Base-by-base conservation (phyloP, 2,888 invertebrate genomes). In the Nomada ruficornis region DNA sequence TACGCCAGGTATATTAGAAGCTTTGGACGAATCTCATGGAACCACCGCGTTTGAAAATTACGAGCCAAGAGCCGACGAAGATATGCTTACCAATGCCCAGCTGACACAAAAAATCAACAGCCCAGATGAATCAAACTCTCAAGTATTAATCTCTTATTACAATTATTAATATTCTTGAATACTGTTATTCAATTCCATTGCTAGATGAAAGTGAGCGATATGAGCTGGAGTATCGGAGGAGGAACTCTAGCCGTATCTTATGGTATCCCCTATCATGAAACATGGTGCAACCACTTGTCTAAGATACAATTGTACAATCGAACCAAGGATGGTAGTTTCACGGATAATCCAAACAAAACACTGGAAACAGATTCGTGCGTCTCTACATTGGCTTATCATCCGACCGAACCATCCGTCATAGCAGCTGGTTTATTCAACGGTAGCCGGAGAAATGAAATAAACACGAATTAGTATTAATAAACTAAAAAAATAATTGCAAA, bases 301-400 rank as follows among this genome's bases (percentile, higher is more conserved):
- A 90, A 90, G 80, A 90, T 94, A 64, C 90, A 91, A 71, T 88
- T 94, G 59, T 93, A 91, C 68, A 91, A 91, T 84, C 80, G 92
- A 5, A 90, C 90, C 26, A 89, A 87, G 15, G 91, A 93, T 10
- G 89, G 92, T 80, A 83, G 85, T 79, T 77, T 93, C 60, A 83
- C 86, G 11, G 82, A 90, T 44, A 81, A 72, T 9, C 89, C 92
- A 18, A 88, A 77, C 23, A 93, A 88, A 81, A 86, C 79, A 20
- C 79, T 93, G 42, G 92, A 93, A 80, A 89, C 90, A 18, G 92
- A 94, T 79, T 92, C 94, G 26, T 95, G 95, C 71, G 92, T 95
- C 11, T 94, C 94, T 13, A 86, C 92, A 9, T 80, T 95, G 20
- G 88, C 93, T 57, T 95, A 95, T 91, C 95, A 95, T 91, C 94